Evolutionary conservation across 2,888 invertebrate species (phyloP).

Genomic region (Pyrrhosoma nymphula): DNA sequence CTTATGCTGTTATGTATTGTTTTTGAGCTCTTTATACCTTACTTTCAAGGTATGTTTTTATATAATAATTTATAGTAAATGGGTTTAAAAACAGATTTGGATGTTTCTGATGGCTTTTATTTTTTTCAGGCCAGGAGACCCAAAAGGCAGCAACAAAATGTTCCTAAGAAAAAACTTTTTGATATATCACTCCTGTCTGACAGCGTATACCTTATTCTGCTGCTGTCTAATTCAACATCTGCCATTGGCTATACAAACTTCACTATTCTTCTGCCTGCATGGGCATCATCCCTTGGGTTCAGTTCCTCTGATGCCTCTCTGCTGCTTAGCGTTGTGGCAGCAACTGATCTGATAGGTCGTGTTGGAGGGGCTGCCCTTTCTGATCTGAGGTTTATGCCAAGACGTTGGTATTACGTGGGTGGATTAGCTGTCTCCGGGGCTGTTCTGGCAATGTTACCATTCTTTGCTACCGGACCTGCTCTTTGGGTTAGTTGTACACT

Average conservation of each 20-base stretch:
- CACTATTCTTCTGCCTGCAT: constrained; percentile 89
- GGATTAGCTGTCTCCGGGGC: constrained; percentile 89
- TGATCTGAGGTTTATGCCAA: constrained; percentile 87
- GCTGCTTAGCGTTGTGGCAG: constrained; percentile 89
- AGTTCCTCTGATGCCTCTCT: constrained; percentile 86
- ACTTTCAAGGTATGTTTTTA: no score
- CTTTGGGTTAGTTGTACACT: neutral
- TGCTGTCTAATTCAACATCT: constrained; percentile 91
- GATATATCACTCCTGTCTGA: constrained; percentile 87
- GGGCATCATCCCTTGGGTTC: constrained; percentile 86
- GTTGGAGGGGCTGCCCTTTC: constrained; percentile 92
- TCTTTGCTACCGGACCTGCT: constrained; percentile 78
- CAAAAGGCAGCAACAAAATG: constrained; percentile 43
- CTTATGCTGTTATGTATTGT: no score
- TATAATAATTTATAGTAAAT: no score
- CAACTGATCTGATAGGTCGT: constrained; percentile 89
- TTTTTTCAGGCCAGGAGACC: constrained; percentile 30
- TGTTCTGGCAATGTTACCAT: constrained; percentile 85
- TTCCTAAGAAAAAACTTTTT: constrained; percentile 82
- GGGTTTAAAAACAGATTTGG: no score
- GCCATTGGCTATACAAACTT: constrained; percentile 94
- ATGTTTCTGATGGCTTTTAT: neutral
- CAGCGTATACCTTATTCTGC: constrained; percentile 89
- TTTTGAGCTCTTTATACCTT: no score
- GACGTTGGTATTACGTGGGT: constrained; percentile 90